Evolutionary conservation across 2,888 invertebrate species (phyloP).

Genomic region (Metalampra italica): DNA sequence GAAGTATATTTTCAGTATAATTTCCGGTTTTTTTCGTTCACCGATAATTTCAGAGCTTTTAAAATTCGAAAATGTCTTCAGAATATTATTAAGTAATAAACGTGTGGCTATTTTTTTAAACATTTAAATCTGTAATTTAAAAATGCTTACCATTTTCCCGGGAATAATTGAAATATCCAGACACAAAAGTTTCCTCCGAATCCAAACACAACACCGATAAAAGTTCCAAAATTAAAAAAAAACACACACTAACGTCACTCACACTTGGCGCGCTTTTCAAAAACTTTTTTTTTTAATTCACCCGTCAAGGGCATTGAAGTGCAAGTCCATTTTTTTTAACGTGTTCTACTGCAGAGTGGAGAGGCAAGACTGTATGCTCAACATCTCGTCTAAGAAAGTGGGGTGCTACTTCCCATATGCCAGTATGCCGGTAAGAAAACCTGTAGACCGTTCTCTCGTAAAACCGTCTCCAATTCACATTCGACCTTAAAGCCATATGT

Average conservation of each 20-base stretch:
- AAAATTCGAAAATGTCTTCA: too few species aligned
- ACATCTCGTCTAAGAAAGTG: slow-evolving; percentile 49
- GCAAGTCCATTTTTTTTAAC: slow-evolving; percentile 29
- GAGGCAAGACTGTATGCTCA: slow-evolving; percentile 25
- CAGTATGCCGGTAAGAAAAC: slow-evolving; percentile 15
- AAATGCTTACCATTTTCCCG: slow-evolving; percentile 30
- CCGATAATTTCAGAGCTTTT: too few species aligned
- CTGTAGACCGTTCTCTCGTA: slow-evolving; percentile 12
- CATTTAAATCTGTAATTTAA: background rate
- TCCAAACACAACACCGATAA: slow-evolving; percentile 14
- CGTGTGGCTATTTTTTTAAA: too few species aligned
- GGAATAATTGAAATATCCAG: slow-evolving; percentile 26
- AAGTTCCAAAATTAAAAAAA: slow-evolving; percentile 13
- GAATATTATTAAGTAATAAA: too few species aligned
- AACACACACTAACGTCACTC: slow-evolving; percentile 31
- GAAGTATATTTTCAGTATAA: too few species aligned
- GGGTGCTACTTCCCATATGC: slow-evolving; percentile 47
- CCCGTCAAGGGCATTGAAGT: slow-evolving; percentile 16
- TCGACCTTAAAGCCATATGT: slow-evolving; percentile 5
- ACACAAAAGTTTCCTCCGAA: slow-evolving; percentile 21
- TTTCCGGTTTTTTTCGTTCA: too few species aligned
- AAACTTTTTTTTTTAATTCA: slow-evolving; percentile 17
- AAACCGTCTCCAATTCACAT: background rate
- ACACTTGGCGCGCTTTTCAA: slow-evolving; percentile 24
- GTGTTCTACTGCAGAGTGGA: slow-evolving; percentile 22